These are phyloP conservation scores for Coremacera marginata DNA, from an alignment of 2,888 invertebrate species.

Conservation along the genomic window DNA sequence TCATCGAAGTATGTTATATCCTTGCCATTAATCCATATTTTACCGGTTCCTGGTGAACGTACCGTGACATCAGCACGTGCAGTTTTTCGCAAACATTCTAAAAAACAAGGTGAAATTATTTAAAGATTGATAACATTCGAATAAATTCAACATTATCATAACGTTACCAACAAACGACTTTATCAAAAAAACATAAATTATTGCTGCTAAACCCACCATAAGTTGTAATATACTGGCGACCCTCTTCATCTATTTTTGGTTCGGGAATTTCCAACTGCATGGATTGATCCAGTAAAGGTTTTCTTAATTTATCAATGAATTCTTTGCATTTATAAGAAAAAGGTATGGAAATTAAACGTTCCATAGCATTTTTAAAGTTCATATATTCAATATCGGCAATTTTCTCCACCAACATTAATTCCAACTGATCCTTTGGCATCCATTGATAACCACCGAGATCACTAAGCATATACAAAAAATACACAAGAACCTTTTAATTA, in stretches of 20 bases:
- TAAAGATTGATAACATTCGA: constrained; percentile 19
- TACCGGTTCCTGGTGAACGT: constrained; percentile 84
- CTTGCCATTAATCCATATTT: constrained; percentile 82
- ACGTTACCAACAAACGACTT: neutral
- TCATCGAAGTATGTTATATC: constrained; percentile 83
- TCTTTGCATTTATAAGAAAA: constrained; percentile 79
- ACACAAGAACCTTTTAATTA: constrained; percentile 7
- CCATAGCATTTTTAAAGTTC: constrained; percentile 79
- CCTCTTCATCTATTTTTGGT: constrained; percentile 77
- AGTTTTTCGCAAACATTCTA: constrained; percentile 79
- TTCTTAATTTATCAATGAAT: constrained; percentile 80
- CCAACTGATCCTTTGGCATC: constrained; percentile 77
- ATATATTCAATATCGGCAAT: constrained; percentile 79
- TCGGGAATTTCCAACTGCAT: constrained; percentile 76
- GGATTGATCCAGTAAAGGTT: constrained; percentile 73
- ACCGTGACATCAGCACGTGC: constrained; percentile 85
- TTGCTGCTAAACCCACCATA: constrained; percentile 70
- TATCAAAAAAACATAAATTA: neutral
- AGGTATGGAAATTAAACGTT: constrained; percentile 78
- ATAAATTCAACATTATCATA: neutral
- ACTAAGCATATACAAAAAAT: constrained; percentile 62
- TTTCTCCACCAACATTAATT: constrained; percentile 76
- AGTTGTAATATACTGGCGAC: constrained; percentile 79
- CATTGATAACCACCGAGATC: constrained; percentile 74
- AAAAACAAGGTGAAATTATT: constrained; percentile 44